A percentile compares a stretch with the other conserved stretches of the same genome.
Conservation (phyloP, 2,113 vertebrate genomes). For the Sander vitreus region DNA sequence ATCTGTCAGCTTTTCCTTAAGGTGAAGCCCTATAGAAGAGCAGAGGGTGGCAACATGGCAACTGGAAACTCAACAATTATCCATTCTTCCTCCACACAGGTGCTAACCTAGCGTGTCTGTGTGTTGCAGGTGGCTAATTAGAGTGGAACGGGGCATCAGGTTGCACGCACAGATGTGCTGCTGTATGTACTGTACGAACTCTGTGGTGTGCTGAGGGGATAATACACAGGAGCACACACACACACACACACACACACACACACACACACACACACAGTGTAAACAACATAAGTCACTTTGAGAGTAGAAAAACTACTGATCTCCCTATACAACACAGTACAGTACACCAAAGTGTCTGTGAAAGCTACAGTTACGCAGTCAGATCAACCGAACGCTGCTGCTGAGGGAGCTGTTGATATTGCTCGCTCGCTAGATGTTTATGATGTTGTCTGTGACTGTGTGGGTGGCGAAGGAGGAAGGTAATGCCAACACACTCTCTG, state of each 20-base stretch:
- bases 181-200: slow-evolving; percentile 21
- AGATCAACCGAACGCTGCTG: slow-evolving; percentile 1
- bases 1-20: slow-evolving; percentile 58
- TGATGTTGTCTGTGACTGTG: slow-evolving; percentile 31
- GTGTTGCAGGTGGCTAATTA: slow-evolving; percentile 76
- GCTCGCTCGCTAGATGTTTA: slow-evolving; percentile 27
- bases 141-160: slow-evolving; percentile 56
- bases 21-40: slow-evolving; percentile 46
- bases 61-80: slow-evolving; percentile 68
- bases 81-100: slow-evolving; percentile 67
- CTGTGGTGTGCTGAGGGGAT: not conserved
- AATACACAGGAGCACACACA: not conserved
- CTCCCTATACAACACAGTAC: not conserved
- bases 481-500: slow-evolving; percentile 27
- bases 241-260: not conserved
- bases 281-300: slow-evolving; percentile 24
- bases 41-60: slow-evolving; percentile 55
- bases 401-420: slow-evolving; percentile 40
- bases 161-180: slow-evolving; percentile 67
- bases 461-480: slow-evolving; percentile 43
- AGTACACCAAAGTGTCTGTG: not conserved
- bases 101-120: slow-evolving; percentile 56
- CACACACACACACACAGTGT: not conserved
- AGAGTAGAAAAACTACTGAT: slow-evolving; percentile 32
- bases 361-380: not conserved